Conservation (phyloP, 2,888 invertebrate genomes). For the Phoenoteleia sp. region DNA sequence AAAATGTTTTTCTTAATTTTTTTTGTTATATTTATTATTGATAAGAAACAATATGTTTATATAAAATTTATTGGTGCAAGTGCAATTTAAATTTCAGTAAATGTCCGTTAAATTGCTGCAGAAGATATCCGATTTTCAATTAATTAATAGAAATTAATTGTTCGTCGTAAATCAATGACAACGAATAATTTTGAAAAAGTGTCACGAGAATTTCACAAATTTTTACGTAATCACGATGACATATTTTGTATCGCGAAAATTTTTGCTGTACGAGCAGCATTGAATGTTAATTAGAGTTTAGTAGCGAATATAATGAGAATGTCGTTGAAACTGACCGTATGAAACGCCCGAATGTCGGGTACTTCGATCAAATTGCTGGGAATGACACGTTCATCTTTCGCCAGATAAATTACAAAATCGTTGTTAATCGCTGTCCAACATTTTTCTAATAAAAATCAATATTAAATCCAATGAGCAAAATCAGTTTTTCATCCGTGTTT, state of each 20-base stretch:
- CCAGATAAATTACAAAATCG: slow-evolving; percentile 14
- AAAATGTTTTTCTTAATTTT: too few species aligned
- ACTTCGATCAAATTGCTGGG: slow-evolving; percentile 13
- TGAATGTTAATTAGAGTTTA: slow-evolving; percentile 5
- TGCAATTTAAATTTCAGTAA: too few species aligned
- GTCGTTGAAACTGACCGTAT: slow-evolving; percentile 15
- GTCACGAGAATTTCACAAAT: too few species aligned
- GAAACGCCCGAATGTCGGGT: neutral
- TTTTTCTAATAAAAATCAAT: slow-evolving; percentile 24
- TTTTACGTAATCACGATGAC: neutral
- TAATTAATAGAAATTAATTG: neutral
- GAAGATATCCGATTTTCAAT: too few species aligned
- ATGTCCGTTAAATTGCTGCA: too few species aligned
- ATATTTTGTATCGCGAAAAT: neutral
- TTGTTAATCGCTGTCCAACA: slow-evolving; percentile 12
- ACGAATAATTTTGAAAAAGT: too few species aligned
- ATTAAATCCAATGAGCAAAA: too few species aligned
- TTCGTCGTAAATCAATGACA: too few species aligned
- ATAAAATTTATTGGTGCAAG: too few species aligned
- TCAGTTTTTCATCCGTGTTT: too few species aligned
- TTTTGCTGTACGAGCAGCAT: neutral
- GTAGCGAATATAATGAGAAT: neutral
- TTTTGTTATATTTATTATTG: too few species aligned
- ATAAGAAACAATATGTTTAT: too few species aligned
- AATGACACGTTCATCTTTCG: slow-evolving; percentile 44